A percentile compares a stretch with the other conserved stretches of the same genome.
These are phyloP conservation scores for crab-eating macaque (Macaca fascicularis) DNA, from an alignment of 2,113 vertebrate genomes.

Conservation along the genomic window DNA sequence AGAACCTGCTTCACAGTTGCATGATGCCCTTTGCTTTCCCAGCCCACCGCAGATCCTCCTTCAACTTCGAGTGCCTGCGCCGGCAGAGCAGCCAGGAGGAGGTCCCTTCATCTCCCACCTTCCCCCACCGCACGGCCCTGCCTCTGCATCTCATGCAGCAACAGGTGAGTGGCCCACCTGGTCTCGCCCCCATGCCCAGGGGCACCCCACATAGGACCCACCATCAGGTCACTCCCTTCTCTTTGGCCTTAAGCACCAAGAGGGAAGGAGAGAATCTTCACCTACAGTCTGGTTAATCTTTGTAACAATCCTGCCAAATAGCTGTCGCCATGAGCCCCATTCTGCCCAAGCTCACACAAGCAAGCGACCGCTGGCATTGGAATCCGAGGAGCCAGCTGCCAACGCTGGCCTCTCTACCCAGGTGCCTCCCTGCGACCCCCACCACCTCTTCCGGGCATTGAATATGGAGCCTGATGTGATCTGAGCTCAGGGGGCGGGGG, in stretches of 20 bases:
- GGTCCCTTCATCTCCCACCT: slow-evolving; percentile 84
- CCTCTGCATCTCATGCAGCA: slow-evolving; percentile 98
- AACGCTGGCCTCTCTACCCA: neutral
- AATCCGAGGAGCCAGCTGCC: neutral
- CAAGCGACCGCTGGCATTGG: neutral
- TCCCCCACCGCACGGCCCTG: slow-evolving; percentile 93
- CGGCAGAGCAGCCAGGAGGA: slow-evolving; percentile 96
- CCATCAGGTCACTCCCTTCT: neutral
- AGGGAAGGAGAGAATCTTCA: neutral
- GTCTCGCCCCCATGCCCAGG: rapidly evolving
- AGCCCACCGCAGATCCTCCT: slow-evolving; percentile 95
- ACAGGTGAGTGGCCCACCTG: slow-evolving; percentile 87
- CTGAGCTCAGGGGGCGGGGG: neutral
- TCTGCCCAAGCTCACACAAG: neutral
- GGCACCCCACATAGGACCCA: no score
- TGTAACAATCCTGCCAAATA: neutral
- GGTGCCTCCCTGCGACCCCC: no score
- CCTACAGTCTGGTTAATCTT: neutral
- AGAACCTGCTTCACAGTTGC: neutral
- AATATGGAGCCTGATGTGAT: neutral
- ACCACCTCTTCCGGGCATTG: neutral
- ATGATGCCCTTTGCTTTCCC: slow-evolving; percentile 53
- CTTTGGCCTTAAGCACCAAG: neutral
- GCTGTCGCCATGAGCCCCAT: rapidly evolving
- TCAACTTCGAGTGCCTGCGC: slow-evolving; percentile 99